Evolutionary conservation across 2,888 invertebrate genomes (phyloP).

Genomic region (Caradrina clavipalpis): DNA sequence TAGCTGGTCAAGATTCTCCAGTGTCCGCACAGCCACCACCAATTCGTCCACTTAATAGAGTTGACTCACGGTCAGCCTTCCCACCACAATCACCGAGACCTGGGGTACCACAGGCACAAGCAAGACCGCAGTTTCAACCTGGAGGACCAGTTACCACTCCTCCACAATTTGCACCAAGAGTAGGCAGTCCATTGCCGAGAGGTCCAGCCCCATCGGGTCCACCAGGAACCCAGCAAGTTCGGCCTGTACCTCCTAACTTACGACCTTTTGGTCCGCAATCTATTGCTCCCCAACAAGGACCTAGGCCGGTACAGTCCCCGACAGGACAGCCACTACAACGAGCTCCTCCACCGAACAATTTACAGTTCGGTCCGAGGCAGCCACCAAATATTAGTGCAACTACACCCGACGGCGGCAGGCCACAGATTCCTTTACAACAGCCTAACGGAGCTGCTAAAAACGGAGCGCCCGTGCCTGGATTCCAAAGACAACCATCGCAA

Average conservation of each 20-base stretch:
- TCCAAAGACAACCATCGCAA: constrained; percentile 86
- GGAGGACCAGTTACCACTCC: constrained; percentile 84
- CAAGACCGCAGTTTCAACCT: constrained; percentile 85
- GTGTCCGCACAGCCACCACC: constrained; percentile 75
- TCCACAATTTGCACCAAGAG: constrained; percentile 80
- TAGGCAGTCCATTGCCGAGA: constrained; percentile 77
- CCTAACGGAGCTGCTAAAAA: constrained; percentile 78
- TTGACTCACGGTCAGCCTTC: constrained; percentile 84
- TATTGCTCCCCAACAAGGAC: constrained; percentile 79
- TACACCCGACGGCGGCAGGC: constrained; percentile 82
- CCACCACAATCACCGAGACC: constrained; percentile 79
- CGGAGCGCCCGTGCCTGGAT: constrained; percentile 68
- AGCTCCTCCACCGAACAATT: constrained; percentile 86
- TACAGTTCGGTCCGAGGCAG: constrained; percentile 89
- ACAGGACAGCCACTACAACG: constrained; percentile 80
- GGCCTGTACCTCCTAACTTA: constrained; percentile 76
- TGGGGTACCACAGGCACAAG: constrained; percentile 74
- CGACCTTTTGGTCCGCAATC: constrained; percentile 84
- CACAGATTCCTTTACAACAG: constrained; percentile 71
- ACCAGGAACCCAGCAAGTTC: constrained; percentile 77
- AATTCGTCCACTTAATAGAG: constrained; percentile 81
- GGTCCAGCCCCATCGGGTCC: constrained; percentile 75
- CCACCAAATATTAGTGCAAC: constrained; percentile 76
- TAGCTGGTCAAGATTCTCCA: constrained; percentile 73
- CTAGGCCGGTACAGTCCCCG: constrained; percentile 77